Evolutionary conservation across 2,113 vertebrate genomes (phyloP), one percentile per base, ranked within the genome.

Genomic region (Pica pica): DNA sequence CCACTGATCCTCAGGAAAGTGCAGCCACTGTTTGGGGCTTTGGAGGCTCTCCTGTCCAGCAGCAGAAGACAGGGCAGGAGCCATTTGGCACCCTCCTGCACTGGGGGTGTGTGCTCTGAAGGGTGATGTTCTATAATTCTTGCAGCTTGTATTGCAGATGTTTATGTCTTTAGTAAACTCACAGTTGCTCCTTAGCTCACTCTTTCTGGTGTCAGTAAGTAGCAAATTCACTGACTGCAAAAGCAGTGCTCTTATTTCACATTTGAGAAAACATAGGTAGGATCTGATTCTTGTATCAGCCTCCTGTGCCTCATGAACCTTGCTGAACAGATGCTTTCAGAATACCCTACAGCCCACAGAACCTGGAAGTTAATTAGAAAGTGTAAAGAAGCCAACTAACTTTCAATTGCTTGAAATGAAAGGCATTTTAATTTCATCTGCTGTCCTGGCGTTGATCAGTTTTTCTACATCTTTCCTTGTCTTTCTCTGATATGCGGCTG

Each of bases 261-360:
- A 0, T 10, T 59, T 53, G 53, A 93, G 69, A 76, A 89, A 94
- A 70, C 9, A 18, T 2, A 83, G 83, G 78, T 81, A 80, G 82
- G 50, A 76, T 85, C 63, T 50, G 63, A 50, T 80, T 49, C 84
- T 63, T 68, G 13, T 50, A 75, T 47, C 49, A 74, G 67, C 44
- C 74, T 95, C 87, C 41, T 55, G 67, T 91, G 84, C 59, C 61
- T 76, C 44, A 18, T 57, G 71, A 90, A 93, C 71, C 63, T 85
- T 83, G 69, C 64, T 75, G 77, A 90, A 35, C 83, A 89, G 82
- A 92, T 89, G 85, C 87, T 94, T 77, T 85, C 83, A 69, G 89
- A 92, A 85, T 82, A 68, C 63, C 53, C 89, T 56, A 59, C 68
- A 93, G 67, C 90, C 59, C 83, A 83, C 47, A 74, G 52, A 91